Base-by-base conservation (phyloP, 2,888 invertebrate species). In the Adineta ricciae region DNA sequence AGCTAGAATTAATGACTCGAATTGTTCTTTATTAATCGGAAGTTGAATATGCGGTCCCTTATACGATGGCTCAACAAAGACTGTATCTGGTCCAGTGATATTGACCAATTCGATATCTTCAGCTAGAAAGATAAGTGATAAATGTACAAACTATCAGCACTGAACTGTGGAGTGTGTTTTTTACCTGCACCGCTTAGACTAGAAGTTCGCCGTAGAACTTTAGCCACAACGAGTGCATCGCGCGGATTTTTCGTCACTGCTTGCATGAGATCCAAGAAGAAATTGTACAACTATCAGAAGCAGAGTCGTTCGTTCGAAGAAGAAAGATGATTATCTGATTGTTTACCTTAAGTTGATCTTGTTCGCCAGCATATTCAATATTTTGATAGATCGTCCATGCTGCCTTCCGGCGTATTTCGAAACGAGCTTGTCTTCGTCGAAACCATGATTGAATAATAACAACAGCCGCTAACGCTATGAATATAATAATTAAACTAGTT, bases 361-460 rank as follows among this genome's bases (percentile, higher is more conserved):
- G 96, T 91, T 97, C 96, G 24, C 95, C 95, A 50, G 95, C 95
- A 89, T 96, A 97, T 91, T 97, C 96, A 87, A 97, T 93, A 88
- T 94, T 95, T 90, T 96, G 90, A 90, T 96, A 96, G 89, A 96
- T 96, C 86, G 94, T 95, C 96, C 96, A 97, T 0, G 96, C 96
- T 90, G 95, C 95, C 49, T 95, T 92, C 88, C 96, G 92, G 24
- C 95, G 92, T 78, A 96, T 94, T 90, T 96, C 96, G 93, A 96
- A 93, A 49, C 95, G 92, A 2, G 96, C 96, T 90, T 95, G 92
- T 89, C 96, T 96, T 64, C 95, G 92, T 85, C 96, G 93, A 91
- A 96, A 96, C 96, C 96, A 97, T 90, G 94, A 93, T 91, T 97
- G 96, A 87, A 97, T 97, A 88, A 97, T 92, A 88, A 97, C 93